Evolutionary conservation across 2,888 invertebrate species (phyloP).

Genomic region (Ochropleura leucogaster): DNA sequence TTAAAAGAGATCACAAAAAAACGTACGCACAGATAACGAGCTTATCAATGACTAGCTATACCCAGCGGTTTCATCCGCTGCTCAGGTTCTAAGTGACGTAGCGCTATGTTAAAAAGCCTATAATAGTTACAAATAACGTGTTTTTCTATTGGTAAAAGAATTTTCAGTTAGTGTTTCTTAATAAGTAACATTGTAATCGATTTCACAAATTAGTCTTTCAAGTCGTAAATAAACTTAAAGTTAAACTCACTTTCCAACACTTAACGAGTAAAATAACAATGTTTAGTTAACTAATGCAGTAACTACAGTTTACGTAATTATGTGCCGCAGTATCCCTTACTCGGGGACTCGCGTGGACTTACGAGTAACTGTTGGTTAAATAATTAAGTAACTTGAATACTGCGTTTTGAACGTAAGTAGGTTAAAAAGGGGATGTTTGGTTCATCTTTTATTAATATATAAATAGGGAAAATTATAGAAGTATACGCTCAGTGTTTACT

Average conservation of each 20-base stretch:
- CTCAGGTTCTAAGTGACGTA: too few relatives aligned
- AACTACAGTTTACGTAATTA: constrained; percentile 60
- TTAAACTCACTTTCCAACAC: constrained; percentile 24
- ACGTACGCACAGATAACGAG: not conserved
- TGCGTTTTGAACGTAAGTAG: constrained; percentile 6
- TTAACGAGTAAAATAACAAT: constrained; percentile 59
- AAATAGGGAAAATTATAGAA: not conserved
- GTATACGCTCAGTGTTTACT: not conserved
- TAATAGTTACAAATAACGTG: too few relatives aligned
- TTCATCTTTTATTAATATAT: constrained; percentile 13
- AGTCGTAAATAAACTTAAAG: constrained; percentile 7
- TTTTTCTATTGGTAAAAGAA: too few relatives aligned
- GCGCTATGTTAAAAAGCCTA: too few relatives aligned
- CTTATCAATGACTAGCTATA: not conserved
- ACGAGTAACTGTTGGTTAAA: constrained; percentile 15
- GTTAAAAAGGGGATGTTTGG: not conserved
- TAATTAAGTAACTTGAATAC: constrained; percentile 34
- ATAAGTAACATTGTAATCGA: not conserved
- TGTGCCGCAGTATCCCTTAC: constrained; percentile 23
- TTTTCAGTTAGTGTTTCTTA: not conserved
- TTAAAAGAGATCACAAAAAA: too few relatives aligned
- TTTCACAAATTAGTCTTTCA: constrained; percentile 14
- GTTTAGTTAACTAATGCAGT: constrained; percentile 57
- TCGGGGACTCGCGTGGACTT: constrained; percentile 14
- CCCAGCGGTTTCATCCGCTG: too few relatives aligned